Evolutionary conservation across 2,113 vertebrate species (phyloP).

Genomic region (Spea multiplicata): DNA sequence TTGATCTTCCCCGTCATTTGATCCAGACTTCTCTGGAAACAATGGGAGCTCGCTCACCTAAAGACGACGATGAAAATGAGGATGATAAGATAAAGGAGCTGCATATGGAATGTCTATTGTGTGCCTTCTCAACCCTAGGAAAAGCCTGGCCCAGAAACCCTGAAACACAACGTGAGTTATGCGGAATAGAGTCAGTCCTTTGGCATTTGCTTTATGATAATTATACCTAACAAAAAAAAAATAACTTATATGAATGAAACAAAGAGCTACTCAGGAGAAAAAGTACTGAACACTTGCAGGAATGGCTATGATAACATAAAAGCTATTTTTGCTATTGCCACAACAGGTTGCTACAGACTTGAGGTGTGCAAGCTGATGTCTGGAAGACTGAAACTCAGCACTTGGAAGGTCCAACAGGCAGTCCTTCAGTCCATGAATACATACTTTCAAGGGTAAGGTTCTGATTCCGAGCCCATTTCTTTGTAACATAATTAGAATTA

Average conservation of each 20-base stretch:
- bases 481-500: too few species aligned
- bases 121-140: conserved; percentile 87
- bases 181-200: background rate
- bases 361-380: conserved; percentile 91
- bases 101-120: conserved; percentile 81
- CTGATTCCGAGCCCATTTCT: too few species aligned
- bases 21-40: conserved; percentile 77
- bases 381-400: conserved; percentile 86
- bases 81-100: conserved; percentile 79
- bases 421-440: conserved; percentile 89
- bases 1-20: background rate
- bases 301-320: too few species aligned
- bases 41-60: conserved; percentile 55
- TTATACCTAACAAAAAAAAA: too few species aligned
- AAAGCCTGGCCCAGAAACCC: conserved; percentile 85
- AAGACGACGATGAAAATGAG: conserved; percentile 66
- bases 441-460: conserved; percentile 83
- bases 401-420: conserved; percentile 90
- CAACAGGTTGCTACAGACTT: conserved; percentile 75
- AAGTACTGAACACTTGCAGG: too few species aligned
- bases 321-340: background rate
- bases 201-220: too few species aligned
- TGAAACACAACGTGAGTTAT: conserved; percentile 80
- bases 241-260: too few species aligned
- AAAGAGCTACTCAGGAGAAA: too few species aligned